Base-by-base conservation (phyloP, 2,113 vertebrate genomes). In the Corythornis vintsioides region DNA sequence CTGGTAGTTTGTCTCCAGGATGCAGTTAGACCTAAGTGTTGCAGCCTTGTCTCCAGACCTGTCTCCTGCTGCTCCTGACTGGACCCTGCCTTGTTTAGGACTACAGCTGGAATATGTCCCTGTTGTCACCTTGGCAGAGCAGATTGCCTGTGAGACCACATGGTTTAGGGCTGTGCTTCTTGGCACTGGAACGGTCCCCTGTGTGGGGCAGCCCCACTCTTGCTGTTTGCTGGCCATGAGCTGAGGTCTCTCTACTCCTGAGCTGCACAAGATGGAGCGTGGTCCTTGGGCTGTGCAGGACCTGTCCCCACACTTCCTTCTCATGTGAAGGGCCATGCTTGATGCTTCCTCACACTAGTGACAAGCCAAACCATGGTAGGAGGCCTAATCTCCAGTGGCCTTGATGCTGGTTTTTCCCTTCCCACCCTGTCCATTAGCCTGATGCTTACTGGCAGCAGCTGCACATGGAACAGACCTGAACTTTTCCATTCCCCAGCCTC, bases 401-500 rank as follows among this genome's bases (percentile, higher is more conserved):
- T 89, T 31, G 20, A 14, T 84, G 66, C 59, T 89, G 60, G 6
- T 64, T 95, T 96, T 95, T 80, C 89, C 67, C 65, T 86, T 89
- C 85, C 85, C 72, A 71, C 75, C 87, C 81, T 96, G 82, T 88
- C 73, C 87, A 86, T 94, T 91, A 92, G 79, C 65, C 78, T 77
- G 85, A 88, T 86, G 65, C 35, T 87, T 96, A 94, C 79, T 95
- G 94, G 91, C 87, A 88, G 72, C 13, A 1, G 35, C 91, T n/a
- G 45, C 56, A 22, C 1, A 4, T 80, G 82, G 82, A 96, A 89
- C 19, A 2, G 85, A 82, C 78, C 89, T 86, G 94, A 78, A 88
- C 85, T 89, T 95, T 95, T 95, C 92, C 72, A 74, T 91, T 94
- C 79, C 75, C 85, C 47, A 63, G 42, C 40, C 61, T 72, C 70